Evolutionary conservation across 1,140 invertebrate species (phyloP), one percentile per base, ranked within the genome.

Genomic region (Drosophila nigrodunni): DNA sequence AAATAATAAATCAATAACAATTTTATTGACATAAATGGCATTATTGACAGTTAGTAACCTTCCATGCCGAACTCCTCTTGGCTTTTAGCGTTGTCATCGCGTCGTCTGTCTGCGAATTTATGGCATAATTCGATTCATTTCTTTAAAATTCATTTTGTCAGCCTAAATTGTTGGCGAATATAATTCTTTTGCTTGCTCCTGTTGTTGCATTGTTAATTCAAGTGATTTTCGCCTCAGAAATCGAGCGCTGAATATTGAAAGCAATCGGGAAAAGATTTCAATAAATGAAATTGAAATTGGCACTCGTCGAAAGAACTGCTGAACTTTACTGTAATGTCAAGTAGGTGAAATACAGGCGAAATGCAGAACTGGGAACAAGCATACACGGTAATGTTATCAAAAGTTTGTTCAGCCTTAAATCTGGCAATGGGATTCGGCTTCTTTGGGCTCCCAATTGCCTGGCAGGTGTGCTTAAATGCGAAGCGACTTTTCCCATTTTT

Each of bases 1-100:
- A 89, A 89, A 89, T 78, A 89, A 89, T 85, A 89, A 89, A 90
- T 85, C 85, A 89, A 89, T 85, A 89, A 81, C 66, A 75, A 73
- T 85, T 85, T 89, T 55, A 78, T 71, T 73, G 49, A 60, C 47
- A 70, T 85, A 89, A 89, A 89, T 89, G 85, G 50, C 78, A 83
- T 88, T 83, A 88, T 78, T 88, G 82, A 52, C 82, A 80, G 81
- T 60, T 71, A 49, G 44, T 21, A 21, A 49, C 39, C 18, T 35
- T 21, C 25, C 18, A 9, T 55, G 34, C 34, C 60, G 6, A 5
- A 21, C 21, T 39, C 62, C 44, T 21, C 6, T 25, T 39, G 49
- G 4, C 61, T 52, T 58, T 64, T 68, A 43, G 13, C 77, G 67
- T 57, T 64, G 49, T 64, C 59, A 67, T 41, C 9, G 15, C 41